Conservation (phyloP, 1,140 invertebrate genomes). For the Acromyrmex charruanus region DNA sequence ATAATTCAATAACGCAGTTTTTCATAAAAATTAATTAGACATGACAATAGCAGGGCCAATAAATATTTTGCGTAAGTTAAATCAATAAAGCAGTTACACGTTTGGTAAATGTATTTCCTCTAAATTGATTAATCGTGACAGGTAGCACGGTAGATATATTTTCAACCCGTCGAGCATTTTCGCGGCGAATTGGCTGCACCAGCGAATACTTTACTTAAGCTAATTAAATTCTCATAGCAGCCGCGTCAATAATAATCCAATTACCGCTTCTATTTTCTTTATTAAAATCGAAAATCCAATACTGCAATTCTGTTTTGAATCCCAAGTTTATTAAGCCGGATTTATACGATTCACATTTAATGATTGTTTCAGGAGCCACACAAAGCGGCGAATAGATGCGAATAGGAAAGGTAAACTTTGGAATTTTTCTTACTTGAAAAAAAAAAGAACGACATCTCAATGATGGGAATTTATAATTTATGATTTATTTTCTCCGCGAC, state of each 20-base stretch:
- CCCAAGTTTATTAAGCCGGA: constrained; percentile 31
- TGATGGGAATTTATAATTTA: too few relatives aligned
- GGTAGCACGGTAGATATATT: constrained; percentile 39
- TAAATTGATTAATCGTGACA: constrained; percentile 57
- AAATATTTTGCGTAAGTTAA: constrained; percentile 50
- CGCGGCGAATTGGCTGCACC: constrained; percentile 47
- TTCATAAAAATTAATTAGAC: constrained; percentile 37
- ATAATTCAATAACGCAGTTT: not conserved
- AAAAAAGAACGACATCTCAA: too few relatives aligned
- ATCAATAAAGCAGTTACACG: constrained; percentile 44
- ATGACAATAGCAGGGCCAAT: constrained; percentile 21
- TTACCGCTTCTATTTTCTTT: constrained; percentile 60
- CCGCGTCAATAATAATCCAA: constrained; percentile 60
- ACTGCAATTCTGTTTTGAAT: constrained; percentile 25
- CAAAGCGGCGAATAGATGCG: not conserved
- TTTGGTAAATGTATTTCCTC: constrained; percentile 53
- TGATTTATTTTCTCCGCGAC: not conserved
- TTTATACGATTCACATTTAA: constrained; percentile 33
- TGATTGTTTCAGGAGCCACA: not conserved
- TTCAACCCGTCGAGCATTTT: constrained; percentile 42
- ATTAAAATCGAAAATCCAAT: constrained; percentile 61
- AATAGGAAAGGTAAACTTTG: not conserved
- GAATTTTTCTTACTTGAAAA: not conserved
- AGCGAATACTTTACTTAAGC: constrained; percentile 61
- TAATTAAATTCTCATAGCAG: constrained; percentile 61